phyloP scores from a whole-genome alignment of 2,113 vertebrate species.

The Tragelaphus strepsiceros region DNA sequence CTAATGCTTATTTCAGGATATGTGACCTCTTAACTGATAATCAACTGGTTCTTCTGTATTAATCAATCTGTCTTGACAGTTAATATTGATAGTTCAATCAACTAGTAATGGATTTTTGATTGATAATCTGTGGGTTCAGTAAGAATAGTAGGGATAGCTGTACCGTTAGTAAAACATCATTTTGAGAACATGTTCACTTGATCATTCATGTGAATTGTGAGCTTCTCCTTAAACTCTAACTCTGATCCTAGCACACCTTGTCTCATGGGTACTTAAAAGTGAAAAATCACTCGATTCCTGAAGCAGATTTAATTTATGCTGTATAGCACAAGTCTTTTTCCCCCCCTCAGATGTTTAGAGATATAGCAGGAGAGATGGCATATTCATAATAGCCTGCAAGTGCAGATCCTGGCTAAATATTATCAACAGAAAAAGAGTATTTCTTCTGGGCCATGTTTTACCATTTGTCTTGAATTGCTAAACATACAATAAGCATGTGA shows the following conservation, averaged over 20 bases:
- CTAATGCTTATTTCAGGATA: neutral
- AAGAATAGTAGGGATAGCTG: neutral
- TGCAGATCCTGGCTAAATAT: neutral
- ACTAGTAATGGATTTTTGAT: neutral
- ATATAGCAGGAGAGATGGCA: neutral
- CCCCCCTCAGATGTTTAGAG: neutral
- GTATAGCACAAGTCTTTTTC: neutral
- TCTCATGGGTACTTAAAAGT: neutral
- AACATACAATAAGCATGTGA: neutral
- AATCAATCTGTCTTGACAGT: neutral
- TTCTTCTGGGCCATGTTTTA: neutral
- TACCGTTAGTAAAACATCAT: neutral
- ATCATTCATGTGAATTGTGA: neutral
- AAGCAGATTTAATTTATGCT: neutral
- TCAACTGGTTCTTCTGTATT: neutral
- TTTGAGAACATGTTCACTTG: neutral
- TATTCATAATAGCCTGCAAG: neutral
- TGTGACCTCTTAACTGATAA: neutral
- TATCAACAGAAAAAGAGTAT: neutral
- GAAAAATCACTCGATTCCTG: neutral
- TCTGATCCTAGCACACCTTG: neutral
- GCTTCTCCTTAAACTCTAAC: neutral
- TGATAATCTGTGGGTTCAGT: neutral
- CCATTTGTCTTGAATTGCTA: conserved; percentile 34
- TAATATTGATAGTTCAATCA: neutral